These are phyloP conservation scores for Cyprinodon diabolis DNA, from an alignment of 2,797 vertebrate genomes.

Conservation along the genomic window DNA sequence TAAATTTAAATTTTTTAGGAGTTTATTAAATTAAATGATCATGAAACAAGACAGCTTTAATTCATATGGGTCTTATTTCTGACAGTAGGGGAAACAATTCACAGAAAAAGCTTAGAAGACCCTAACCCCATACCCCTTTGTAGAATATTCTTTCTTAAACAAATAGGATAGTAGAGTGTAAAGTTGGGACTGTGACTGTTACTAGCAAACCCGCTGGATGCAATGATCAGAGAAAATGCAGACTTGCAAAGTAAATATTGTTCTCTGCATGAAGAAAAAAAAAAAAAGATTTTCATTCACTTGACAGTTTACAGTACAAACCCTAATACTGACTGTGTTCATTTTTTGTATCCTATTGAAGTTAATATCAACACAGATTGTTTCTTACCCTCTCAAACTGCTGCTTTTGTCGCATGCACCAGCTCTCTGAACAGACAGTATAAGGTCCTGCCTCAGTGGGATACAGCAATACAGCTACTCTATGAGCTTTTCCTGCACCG, in stretches of 20 bases:
- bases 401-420: slow-evolving; percentile 29
- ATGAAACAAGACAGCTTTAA: background rate
- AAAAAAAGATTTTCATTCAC: slow-evolving; percentile 22
- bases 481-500: background rate
- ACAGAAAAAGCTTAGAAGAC: background rate
- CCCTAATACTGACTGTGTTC: slow-evolving; percentile 31
- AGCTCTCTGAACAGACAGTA: slow-evolving; percentile 33
- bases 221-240: slow-evolving; percentile 28
- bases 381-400: slow-evolving; percentile 33
- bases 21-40: background rate
- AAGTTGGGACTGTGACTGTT: slow-evolving; percentile 12
- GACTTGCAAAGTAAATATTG: slow-evolving; percentile 2
- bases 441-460: slow-evolving; percentile 28
- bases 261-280: slow-evolving; percentile 22
- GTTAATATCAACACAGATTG: slow-evolving; percentile 46
- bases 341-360: slow-evolving; percentile 42
- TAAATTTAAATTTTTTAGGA: background rate
- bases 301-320: slow-evolving; percentile 24
- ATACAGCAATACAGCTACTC: slow-evolving; percentile 11
- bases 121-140: background rate
- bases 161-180: background rate
- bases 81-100: background rate
- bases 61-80: background rate
- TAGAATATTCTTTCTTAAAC: background rate
- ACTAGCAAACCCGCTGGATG: slow-evolving; percentile 24